A percentile compares a stretch with the other conserved stretches of the same genome.
Evolutionary conservation across 2,113 vertebrate species (phyloP).

Genomic region (Aldabrachelys gigantea): DNA sequence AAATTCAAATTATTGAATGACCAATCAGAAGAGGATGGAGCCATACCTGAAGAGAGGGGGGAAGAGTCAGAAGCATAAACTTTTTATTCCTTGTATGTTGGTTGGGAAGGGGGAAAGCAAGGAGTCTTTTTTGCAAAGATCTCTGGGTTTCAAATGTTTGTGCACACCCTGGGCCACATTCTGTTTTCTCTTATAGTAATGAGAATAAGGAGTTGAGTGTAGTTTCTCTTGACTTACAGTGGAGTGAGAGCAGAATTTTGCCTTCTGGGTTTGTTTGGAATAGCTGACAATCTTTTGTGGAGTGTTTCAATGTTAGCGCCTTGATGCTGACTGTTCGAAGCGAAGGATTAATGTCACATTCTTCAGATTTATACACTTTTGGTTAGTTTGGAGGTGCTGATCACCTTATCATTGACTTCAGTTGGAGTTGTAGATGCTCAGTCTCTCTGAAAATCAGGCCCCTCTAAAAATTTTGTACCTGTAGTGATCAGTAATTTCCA

Average conservation of each 20-base stretch:
- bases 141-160: conserved; percentile 37
- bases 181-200: not conserved
- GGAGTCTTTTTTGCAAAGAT: not conserved
- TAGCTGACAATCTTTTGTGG: conserved; percentile 27
- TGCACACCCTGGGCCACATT: not conserved
- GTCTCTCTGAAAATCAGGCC: not conserved
- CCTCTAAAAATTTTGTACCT: not conserved
- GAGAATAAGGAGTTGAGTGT: accelerated
- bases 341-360: not conserved
- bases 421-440: not conserved
- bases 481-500: conserved; percentile 35
- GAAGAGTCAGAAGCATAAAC: conserved; percentile 93
- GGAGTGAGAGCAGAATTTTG: not conserved
- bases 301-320: not conserved
- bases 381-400: not conserved
- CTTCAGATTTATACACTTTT: conserved; percentile 7
- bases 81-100: not conserved
- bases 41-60: conserved; percentile 74
- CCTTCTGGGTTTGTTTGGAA: not conserved
- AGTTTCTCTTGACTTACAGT: not conserved
- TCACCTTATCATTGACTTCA: not conserved
- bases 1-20: conserved; percentile 92
- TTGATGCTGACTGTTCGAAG: conserved; percentile 5
- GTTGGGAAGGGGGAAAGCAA: not conserved
- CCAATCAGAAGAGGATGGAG: conserved; percentile 74